Evolutionary conservation across 2,113 vertebrate species (phyloP).

Genomic region (Aplodontia rufa): DNA sequence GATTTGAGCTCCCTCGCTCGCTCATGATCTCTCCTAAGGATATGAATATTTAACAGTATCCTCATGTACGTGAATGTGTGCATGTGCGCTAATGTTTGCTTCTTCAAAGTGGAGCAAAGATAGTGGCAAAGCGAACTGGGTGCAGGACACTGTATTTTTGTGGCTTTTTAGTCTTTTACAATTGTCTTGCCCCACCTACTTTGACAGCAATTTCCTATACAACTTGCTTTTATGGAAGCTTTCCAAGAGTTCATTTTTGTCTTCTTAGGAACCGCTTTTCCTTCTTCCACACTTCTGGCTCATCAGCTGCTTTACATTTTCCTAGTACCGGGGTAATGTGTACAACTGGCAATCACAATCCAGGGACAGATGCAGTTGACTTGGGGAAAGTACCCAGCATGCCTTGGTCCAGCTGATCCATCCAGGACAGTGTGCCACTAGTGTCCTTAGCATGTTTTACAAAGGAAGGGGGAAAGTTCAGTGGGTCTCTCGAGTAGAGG

Average conservation of each 20-base stretch:
- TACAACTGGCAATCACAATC: not conserved
- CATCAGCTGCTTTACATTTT: not conserved
- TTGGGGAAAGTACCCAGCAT: not conserved
- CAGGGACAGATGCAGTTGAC: not conserved
- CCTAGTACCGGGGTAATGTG: no score
- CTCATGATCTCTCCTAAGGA: not conserved
- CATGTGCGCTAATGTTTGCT: not conserved
- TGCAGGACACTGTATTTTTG: not conserved
- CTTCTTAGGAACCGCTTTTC: conserved; percentile 37
- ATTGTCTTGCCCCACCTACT: conserved; percentile 7
- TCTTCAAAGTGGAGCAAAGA: conserved; percentile 15
- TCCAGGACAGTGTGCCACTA: accelerated
- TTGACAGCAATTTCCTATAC: conserved; percentile 18
- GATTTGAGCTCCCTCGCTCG: not conserved
- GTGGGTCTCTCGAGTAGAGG: not conserved
- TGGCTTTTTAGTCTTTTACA: not conserved
- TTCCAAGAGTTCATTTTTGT: not conserved
- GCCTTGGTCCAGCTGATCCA: no score
- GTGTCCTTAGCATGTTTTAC: not conserved
- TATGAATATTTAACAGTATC: not conserved
- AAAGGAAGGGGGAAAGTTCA: not conserved
- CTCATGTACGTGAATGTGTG: not conserved
- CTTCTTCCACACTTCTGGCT: not conserved
- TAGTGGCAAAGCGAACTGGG: conserved; percentile 20
- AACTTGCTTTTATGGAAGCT: not conserved